Conservation (phyloP, 2,113 vertebrate species). For the Globicephala melas region DNA sequence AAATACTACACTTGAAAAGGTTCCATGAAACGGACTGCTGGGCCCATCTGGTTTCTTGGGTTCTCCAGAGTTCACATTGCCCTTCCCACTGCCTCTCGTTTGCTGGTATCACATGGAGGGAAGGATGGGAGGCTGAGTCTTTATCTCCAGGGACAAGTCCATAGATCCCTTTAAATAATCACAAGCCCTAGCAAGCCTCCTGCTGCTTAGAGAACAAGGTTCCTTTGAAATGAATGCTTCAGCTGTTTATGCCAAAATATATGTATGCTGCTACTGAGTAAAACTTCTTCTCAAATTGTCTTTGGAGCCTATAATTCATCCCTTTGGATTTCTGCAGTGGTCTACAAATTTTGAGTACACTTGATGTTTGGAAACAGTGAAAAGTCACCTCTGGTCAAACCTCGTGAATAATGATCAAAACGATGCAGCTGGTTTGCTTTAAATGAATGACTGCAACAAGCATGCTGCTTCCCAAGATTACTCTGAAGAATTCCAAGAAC, state of each 20-base stretch:
- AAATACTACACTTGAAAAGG: neutral
- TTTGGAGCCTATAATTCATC: neutral
- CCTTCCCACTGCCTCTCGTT: neutral
- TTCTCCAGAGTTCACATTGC: neutral
- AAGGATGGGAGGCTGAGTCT: neutral
- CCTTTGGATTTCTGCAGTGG: neutral
- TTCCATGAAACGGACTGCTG: neutral
- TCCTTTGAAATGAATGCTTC: neutral
- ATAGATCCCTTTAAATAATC: neutral
- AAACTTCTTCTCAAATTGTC: slow-evolving; percentile 29
- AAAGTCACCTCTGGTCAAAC: neutral
- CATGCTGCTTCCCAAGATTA: neutral
- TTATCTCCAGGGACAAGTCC: neutral
- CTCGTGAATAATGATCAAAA: neutral
- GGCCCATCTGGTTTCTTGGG: neutral
- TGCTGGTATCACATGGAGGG: too few relatives aligned
- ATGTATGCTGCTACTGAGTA: neutral
- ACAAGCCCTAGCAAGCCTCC: neutral
- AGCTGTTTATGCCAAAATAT: neutral
- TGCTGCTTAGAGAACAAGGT: neutral
- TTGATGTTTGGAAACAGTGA: neutral
- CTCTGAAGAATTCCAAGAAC: neutral
- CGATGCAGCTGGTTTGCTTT: neutral
- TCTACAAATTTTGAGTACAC: neutral
- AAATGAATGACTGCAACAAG: neutral